A percentile compares a stretch with the other conserved stretches of the same genome.
Conservation (phyloP, 2,797 vertebrate genomes). For the Chlorospingus flavigularis region DNA sequence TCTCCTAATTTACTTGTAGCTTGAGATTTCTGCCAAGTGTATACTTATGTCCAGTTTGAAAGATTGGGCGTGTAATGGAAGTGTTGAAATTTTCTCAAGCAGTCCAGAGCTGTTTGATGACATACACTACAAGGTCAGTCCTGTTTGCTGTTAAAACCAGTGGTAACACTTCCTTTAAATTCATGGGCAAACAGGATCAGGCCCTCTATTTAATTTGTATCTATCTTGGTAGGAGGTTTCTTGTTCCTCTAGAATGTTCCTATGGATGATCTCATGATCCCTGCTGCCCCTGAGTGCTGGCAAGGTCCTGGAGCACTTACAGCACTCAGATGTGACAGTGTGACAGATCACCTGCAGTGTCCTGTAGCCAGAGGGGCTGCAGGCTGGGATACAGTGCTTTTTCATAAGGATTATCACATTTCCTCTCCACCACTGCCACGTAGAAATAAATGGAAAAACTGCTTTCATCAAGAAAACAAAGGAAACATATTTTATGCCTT, state of each 20-base stretch:
- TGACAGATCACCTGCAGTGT: slow-evolving; percentile 26
- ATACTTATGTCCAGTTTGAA: slow-evolving; percentile 47
- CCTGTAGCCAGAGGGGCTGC: not conserved
- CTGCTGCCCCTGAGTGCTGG: slow-evolving; percentile 32
- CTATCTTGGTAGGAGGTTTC: slow-evolving; percentile 18
- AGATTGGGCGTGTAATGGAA: not conserved
- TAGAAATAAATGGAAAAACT: not conserved
- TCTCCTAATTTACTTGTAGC: not conserved
- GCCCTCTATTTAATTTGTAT: not conserved
- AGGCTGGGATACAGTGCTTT: not conserved
- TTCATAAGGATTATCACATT: not conserved
- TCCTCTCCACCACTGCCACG: not conserved
- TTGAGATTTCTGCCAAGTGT: slow-evolving; percentile 39
- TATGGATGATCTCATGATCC: slow-evolving; percentile 35
- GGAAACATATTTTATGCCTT: not conserved
- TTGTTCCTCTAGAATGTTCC: not conserved
- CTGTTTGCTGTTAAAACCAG: not conserved
- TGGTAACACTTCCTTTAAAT: slow-evolving; percentile 9
- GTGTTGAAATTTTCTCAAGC: slow-evolving; percentile 12
- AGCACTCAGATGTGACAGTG: not conserved
- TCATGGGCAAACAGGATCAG: not conserved
- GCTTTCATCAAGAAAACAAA: not conserved
- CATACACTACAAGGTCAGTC: not conserved
- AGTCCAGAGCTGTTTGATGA: not conserved
- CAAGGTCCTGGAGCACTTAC: not conserved